These are phyloP conservation scores for Turnix velox DNA, from an alignment of 2,113 vertebrate species.

Conservation along the genomic window DNA sequence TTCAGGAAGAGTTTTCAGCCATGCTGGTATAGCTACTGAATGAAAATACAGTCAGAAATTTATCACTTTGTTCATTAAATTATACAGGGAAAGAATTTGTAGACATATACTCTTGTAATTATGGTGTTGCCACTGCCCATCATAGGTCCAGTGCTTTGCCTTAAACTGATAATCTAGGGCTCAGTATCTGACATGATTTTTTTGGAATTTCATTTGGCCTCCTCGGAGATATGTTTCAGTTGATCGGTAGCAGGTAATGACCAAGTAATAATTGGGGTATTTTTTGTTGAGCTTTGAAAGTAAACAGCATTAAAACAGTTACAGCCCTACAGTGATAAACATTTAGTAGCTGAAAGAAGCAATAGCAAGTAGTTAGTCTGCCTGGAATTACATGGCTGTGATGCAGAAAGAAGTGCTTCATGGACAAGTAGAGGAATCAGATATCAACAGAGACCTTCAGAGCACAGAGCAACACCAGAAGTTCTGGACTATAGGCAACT, in stretches of 20 bases:
- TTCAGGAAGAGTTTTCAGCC: not conserved
- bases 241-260: not conserved
- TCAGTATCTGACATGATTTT: not conserved
- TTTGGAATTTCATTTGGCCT: not conserved
- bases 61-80: not conserved
- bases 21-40: not conserved
- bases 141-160: not conserved
- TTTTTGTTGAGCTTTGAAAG: not conserved
- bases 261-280: not conserved
- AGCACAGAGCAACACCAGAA: not conserved
- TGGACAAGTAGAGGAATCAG: not conserved
- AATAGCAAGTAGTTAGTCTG: not conserved
- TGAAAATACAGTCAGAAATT: not conserved
- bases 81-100: not conserved
- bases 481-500: not conserved
- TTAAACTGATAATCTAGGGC: not conserved
- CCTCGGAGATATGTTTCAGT: not conserved
- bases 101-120: not conserved
- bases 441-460: not conserved
- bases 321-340: accelerated
- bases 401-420: not conserved
- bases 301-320: not conserved
- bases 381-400: not conserved
- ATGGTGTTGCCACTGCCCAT: not conserved
- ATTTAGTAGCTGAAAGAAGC: not conserved